These are phyloP conservation scores for Lepus europaeus DNA, from an alignment of 2,113 vertebrate genomes.

Conservation along the genomic window DNA sequence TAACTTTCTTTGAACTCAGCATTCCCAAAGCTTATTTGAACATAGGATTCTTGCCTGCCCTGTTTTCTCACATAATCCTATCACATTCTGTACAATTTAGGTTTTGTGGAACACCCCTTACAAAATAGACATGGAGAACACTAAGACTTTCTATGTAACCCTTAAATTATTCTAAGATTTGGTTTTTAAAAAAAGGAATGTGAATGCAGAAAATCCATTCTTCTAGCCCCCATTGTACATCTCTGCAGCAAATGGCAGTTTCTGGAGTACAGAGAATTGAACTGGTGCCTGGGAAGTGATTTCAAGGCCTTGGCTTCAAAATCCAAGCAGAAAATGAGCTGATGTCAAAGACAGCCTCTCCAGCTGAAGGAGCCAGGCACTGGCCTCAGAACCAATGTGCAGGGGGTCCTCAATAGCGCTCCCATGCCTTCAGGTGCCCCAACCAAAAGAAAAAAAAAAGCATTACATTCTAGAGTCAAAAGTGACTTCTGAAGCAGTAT, in stretches of 20 bases:
- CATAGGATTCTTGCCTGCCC: neutral
- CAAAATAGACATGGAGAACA: neutral
- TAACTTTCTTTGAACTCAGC: neutral
- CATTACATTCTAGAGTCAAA: neutral
- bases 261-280: neutral
- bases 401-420: neutral
- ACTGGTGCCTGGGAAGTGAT: neutral
- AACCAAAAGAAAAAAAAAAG: neutral
- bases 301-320: neutral
- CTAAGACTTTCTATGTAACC: neutral
- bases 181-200: neutral
- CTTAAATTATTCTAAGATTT: too few relatives aligned
- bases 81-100: neutral
- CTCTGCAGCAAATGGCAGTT: neutral
- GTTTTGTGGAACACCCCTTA: neutral
- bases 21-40: neutral
- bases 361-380: neutral
- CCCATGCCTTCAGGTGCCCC: neutral
- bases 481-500: neutral
- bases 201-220: neutral
- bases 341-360: neutral
- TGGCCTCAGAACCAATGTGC: neutral
- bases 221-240: neutral
- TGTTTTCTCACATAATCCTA: neutral
- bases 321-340: neutral